Percentiles rank a stretch among this genome's conserved stretches.
Conservation (phyloP, 2,888 invertebrate species). For the Trissonchulus sp. region DNA sequence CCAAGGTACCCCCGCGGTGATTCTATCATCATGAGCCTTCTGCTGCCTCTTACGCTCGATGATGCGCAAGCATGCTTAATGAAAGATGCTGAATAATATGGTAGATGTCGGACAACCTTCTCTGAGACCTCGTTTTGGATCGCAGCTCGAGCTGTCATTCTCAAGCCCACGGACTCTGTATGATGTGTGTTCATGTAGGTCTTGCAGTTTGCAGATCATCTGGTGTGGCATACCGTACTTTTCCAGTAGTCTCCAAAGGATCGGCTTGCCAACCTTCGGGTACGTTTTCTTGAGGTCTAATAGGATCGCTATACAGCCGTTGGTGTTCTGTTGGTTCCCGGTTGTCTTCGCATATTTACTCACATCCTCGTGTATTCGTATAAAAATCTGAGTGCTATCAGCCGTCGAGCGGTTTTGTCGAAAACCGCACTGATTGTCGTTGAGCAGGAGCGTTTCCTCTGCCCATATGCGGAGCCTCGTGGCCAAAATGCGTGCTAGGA, state of each 20-base stretch:
- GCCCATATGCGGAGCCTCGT: not conserved
- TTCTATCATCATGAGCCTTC: slow-evolving; percentile 2
- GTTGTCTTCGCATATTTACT: slow-evolving; percentile 5
- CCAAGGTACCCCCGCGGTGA: slow-evolving; percentile 1
- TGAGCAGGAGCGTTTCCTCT: not conserved
- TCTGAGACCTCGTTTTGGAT: too few species aligned
- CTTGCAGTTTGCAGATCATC: not conserved
- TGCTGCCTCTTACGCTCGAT: not conserved
- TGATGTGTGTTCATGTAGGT: slow-evolving; percentile 9
- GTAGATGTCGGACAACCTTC: slow-evolving; percentile 9
- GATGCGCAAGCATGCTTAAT: not conserved
- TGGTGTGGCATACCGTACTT: slow-evolving; percentile 7
- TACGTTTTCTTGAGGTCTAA: slow-evolving; percentile 10
- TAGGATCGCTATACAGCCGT: slow-evolving; percentile 6
- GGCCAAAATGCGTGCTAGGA: slow-evolving; percentile 5
- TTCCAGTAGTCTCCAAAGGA: not conserved
- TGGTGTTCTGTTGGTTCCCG: not conserved
- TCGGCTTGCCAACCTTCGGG: slow-evolving; percentile 1
- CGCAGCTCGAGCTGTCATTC: not conserved
- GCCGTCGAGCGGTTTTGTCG: not conserved
- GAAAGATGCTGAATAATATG: not conserved
- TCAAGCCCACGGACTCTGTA: slow-evolving; percentile 6
- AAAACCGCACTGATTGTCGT: slow-evolving; percentile 13
- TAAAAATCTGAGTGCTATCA: slow-evolving; percentile 13
- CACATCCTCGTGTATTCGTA: slow-evolving; percentile 3